phyloP scores from a whole-genome alignment of 2,888 invertebrate genomes.

The Coremacera marginata region DNA sequence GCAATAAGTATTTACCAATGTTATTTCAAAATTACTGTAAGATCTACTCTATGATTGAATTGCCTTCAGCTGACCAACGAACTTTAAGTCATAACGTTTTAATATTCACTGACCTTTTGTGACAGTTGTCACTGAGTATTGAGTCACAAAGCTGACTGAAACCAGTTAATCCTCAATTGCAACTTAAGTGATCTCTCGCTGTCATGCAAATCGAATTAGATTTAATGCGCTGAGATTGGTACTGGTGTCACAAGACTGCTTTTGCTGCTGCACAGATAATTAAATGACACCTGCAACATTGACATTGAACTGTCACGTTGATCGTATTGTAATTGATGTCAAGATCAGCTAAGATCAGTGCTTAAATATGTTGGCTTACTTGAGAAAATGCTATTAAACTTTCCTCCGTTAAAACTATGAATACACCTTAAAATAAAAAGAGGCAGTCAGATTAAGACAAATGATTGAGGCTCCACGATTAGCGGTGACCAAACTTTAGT shows the following conservation, averaged over 20 bases:
- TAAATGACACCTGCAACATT: conserved; percentile 36
- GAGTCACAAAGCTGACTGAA: conserved; percentile 45
- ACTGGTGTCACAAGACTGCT: background rate
- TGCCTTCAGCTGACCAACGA: background rate
- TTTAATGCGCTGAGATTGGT: background rate
- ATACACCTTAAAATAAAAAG: background rate
- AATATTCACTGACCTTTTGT: conserved; percentile 38
- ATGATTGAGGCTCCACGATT: too few species aligned
- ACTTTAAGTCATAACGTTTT: background rate
- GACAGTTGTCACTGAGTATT: conserved; percentile 46
- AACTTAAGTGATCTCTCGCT: background rate
- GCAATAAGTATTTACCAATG: too few species aligned
- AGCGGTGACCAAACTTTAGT: too few species aligned
- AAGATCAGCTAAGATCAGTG: background rate
- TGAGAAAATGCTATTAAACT: background rate
- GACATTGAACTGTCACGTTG: conserved; percentile 48
- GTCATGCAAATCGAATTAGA: conserved; percentile 33
- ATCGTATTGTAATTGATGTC: background rate
- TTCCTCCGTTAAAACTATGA: background rate
- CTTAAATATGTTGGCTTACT: background rate
- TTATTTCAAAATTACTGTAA: too few species aligned
- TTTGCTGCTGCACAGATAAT: conserved; percentile 14
- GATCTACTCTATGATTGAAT: background rate
- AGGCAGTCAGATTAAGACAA: too few species aligned
- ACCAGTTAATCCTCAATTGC: conserved; percentile 10